Evolutionary conservation across 2,797 vertebrate species (phyloP).

Genomic region (Buphagus erythrorhynchus): DNA sequence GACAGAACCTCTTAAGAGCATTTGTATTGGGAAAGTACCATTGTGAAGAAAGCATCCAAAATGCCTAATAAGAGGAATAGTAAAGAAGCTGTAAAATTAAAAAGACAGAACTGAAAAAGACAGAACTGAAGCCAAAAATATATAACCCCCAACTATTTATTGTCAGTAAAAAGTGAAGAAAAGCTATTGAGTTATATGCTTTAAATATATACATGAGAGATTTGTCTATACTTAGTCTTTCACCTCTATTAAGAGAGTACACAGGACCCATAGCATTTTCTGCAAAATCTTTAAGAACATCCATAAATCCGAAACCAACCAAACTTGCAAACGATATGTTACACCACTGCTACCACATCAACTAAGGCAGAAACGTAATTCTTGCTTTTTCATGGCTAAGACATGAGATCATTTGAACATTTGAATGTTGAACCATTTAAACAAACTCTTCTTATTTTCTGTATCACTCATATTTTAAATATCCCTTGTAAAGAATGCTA

Average conservation of each 20-base stretch:
- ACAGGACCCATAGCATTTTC: background rate
- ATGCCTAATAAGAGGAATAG: background rate
- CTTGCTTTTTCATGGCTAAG: background rate
- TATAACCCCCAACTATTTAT: background rate
- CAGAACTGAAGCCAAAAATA: background rate
- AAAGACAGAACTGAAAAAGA: background rate
- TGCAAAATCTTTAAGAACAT: background rate
- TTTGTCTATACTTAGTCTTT: background rate
- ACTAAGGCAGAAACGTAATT: background rate
- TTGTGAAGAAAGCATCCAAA: background rate
- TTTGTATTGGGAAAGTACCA: background rate
- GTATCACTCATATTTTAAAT: background rate
- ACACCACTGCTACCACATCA: background rate
- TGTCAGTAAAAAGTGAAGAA: background rate
- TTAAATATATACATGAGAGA: background rate
- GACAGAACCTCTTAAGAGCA: background rate
- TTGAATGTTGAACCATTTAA: background rate
- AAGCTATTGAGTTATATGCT: background rate
- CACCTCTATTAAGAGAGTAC: background rate
- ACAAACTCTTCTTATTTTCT: background rate
- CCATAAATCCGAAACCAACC: background rate
- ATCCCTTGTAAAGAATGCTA: background rate
- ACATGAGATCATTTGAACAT: background rate
- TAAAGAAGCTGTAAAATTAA: background rate
- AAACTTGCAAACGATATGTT: background rate